phyloP scores from a whole-genome alignment of 2,797 vertebrate species.

The Sebastes trivittatus region DNA sequence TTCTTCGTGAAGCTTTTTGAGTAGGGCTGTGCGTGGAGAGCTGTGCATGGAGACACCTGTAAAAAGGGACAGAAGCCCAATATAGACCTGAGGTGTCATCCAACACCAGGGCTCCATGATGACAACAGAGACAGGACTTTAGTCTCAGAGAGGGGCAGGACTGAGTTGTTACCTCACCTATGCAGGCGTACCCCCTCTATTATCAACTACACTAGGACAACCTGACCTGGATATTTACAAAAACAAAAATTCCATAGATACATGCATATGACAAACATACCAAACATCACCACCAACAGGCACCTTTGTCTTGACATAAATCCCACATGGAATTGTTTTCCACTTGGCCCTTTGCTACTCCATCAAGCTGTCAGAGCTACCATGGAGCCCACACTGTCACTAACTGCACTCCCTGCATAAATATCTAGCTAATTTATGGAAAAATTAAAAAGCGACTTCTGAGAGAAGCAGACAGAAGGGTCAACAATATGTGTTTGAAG shows the following conservation, averaged over 20 bases:
- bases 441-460: neutral
- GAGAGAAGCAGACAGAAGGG: neutral
- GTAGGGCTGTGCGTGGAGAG: conserved; percentile 20
- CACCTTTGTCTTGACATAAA: neutral
- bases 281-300: neutral
- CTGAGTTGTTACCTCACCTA: conserved; percentile 12
- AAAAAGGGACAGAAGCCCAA: conserved; percentile 39
- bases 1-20: conserved; percentile 16
- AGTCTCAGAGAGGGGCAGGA: conserved; percentile 23
- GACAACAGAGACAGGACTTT: conserved; percentile 40
- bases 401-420: neutral
- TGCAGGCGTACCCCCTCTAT: neutral
- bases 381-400: neutral
- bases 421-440: neutral
- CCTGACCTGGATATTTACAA: conserved; percentile 8
- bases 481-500: neutral
- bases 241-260: neutral
- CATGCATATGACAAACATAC: neutral
- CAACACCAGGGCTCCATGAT: conserved; percentile 40
- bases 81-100: conserved; percentile 58
- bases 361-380: neutral
- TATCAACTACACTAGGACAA: conserved; percentile 22
- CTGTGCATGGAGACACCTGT: conserved; percentile 40
- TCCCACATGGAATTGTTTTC: neutral
- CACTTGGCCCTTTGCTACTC: neutral